These are phyloP conservation scores for Megaceryle torquata DNA, from an alignment of 2,113 vertebrate species.

Conservation along the genomic window DNA sequence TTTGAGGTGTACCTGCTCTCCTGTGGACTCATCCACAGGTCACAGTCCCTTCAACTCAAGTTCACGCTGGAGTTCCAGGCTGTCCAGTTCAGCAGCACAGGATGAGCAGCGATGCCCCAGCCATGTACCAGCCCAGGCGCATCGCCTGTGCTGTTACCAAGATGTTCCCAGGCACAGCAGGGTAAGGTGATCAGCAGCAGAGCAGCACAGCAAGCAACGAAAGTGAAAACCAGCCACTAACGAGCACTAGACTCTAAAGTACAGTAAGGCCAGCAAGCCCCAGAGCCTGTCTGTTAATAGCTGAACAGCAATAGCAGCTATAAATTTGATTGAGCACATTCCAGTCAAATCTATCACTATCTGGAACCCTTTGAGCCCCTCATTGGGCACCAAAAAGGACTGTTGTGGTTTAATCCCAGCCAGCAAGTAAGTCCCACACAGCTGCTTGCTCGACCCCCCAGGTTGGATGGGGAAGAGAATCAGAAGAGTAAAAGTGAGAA, in stretches of 20 bases:
- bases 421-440: neutral
- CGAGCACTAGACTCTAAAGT: neutral
- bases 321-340: neutral
- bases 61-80: neutral
- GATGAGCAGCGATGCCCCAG: neutral
- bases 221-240: neutral
- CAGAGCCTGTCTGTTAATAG: neutral
- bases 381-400: neutral
- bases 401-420: neutral
- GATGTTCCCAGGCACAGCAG: neutral
- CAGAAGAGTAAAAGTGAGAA: too few relatives aligned
- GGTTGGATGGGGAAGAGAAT: neutral
- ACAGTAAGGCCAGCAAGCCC: neutral
- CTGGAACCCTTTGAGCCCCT: neutral
- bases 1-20: neutral
- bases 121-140: neutral
- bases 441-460: neutral
- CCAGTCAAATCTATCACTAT: neutral
- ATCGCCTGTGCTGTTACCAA: neutral
- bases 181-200: neutral
- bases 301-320: neutral
- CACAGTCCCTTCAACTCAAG: neutral
- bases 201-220: neutral
- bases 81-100: neutral
- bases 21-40: neutral